phyloP scores from a whole-genome alignment of 2,797 vertebrate genomes.

The Numenius phaeopus region DNA sequence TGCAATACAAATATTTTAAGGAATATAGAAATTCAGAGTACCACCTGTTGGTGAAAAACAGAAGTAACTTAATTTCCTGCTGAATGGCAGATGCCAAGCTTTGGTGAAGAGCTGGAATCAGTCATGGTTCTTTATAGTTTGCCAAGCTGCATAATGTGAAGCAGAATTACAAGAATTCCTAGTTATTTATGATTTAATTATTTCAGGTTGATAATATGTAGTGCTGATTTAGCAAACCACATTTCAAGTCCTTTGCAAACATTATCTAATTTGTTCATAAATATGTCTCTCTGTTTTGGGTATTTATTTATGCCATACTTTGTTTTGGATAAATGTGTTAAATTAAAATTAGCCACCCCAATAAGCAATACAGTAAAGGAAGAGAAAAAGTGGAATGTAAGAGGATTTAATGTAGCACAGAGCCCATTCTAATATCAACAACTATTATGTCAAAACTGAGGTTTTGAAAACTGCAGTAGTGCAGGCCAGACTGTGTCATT shows the following conservation, averaged over 20 bases:
- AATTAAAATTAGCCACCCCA: slow-evolving; percentile 9
- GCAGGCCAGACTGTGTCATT: neutral
- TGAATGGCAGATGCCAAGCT: neutral
- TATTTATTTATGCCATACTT: neutral
- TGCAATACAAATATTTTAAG: slow-evolving; percentile 2
- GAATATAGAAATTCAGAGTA: slow-evolving; percentile 19
- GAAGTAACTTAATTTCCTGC: neutral
- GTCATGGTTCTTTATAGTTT: neutral
- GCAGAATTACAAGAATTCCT: neutral
- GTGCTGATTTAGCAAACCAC: neutral
- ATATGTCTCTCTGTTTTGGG: neutral
- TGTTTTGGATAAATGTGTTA: slow-evolving; percentile 16
- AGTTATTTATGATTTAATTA: slow-evolving; percentile 38
- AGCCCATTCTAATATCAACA: neutral
- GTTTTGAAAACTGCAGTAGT: neutral
- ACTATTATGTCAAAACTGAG: neutral
- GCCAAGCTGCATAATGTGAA: neutral
- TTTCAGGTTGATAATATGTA: slow-evolving; percentile 4
- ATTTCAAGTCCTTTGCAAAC: neutral
- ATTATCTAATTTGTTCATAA: slow-evolving; percentile 19
- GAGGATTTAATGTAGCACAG: neutral
- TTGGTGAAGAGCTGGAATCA: slow-evolving; percentile 1
- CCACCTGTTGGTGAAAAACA: slow-evolving; percentile 23
- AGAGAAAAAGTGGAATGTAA: neutral
- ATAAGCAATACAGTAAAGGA: neutral